These are phyloP conservation scores for Rhynchotus rufescens DNA, from an alignment of 2,797 vertebrate genomes.

Conservation along the genomic window DNA sequence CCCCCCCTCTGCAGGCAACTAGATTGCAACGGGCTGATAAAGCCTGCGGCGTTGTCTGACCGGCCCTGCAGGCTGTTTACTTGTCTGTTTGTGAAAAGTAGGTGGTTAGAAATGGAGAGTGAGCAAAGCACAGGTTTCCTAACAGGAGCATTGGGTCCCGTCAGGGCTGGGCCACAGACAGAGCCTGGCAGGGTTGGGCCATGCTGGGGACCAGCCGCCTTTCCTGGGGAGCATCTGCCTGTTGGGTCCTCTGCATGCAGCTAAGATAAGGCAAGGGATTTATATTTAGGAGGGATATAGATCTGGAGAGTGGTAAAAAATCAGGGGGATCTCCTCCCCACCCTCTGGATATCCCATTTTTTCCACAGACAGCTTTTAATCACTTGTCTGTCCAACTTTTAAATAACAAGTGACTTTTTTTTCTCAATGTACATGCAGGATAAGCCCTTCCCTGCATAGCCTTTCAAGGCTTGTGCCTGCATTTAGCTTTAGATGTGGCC, in stretches of 20 bases:
- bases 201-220: neutral
- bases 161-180: neutral
- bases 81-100: neutral
- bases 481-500: neutral
- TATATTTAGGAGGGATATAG: neutral
- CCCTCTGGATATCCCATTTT: neutral
- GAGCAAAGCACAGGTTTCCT: neutral
- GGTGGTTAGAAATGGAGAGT: neutral
- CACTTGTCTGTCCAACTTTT: neutral
- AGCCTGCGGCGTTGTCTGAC: neutral
- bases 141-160: neutral
- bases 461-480: neutral
- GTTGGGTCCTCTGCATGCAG: neutral
- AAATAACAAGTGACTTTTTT: neutral
- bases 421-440: neutral
- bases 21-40: conserved; percentile 14
- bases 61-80: rapidly evolving
- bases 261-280: neutral
- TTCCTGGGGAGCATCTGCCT: neutral
- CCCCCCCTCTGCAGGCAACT: neutral
- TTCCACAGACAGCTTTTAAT: neutral
- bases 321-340: neutral
- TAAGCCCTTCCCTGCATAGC: neutral
- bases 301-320: neutral
- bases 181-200: neutral